Evolutionary conservation across 2,113 vertebrate species (phyloP), one percentile per base, ranked within the genome.

Genomic region (Perca schrenkii): DNA sequence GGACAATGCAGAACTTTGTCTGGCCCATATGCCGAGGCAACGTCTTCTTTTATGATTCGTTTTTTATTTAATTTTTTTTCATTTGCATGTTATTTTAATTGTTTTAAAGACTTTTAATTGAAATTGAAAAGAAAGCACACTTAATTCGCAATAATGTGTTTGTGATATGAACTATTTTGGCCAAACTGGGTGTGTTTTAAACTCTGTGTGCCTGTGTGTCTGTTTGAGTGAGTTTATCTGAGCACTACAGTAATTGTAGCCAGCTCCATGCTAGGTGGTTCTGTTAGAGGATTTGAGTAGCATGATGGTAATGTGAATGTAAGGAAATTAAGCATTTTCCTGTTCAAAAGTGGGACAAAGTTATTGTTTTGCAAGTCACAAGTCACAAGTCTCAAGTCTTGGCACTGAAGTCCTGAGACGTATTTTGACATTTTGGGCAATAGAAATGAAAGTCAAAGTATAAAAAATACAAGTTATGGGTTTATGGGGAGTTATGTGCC

Each of bases 81-180:
- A 87, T 93, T 91, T 65, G 94, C 94, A 95, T 95, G 95, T 94
- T 88, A 79, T 84, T 89, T 92, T 54, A 54, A 74, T 93, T 94
- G 84, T 91, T 93, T 69, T 52, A 19, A 90, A 89, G 70, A 85
- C 72, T 89, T 84, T 90, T 91, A 87, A 92, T 88, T 93, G 90
- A 91, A 92, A 90, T 83, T 65, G 78, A 94, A 92, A 92, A 85
- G 83, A 94, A 96, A 96, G 95, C 95, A 96, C 95, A 96, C 95
- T 95, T 95, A 95, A 94, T 95, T 94, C 86, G 95, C 95, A 96
- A 96, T 96, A 96, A 96, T 83, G 92, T 95, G 93, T 95, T 93
- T 89, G 92, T 95, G 93, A 94, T 82, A 86, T 87, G 77, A 90
- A 83, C 89, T 89, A 75, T 87, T 88, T 72, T 77, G 89, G 89